phyloP scores from a whole-genome alignment of 2,113 vertebrate species.

The Phoenicopterus ruber region DNA sequence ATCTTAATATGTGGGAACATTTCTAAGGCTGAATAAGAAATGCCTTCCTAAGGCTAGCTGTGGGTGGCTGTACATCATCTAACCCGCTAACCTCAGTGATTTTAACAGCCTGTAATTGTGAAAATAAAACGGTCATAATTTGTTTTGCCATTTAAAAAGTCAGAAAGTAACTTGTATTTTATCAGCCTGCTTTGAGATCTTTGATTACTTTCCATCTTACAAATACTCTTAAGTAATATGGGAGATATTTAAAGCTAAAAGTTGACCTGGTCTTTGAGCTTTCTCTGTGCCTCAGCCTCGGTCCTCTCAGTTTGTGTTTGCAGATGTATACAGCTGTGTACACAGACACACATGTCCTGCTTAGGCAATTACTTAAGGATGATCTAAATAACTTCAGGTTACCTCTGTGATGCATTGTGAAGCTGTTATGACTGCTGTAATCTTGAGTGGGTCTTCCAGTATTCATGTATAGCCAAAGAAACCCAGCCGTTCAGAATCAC shows the following conservation, averaged over 20 bases:
- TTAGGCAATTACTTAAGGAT: not conserved
- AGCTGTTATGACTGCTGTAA: not conserved
- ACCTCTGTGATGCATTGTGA: not conserved
- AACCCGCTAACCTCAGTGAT: not conserved
- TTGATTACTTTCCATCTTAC: not conserved
- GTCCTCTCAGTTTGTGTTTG: not conserved
- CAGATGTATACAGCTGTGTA: not conserved
- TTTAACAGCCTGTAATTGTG: not conserved
- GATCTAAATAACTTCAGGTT: not conserved
- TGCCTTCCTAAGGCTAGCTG: not conserved
- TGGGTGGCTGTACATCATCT: not conserved
- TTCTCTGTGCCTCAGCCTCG: not conserved
- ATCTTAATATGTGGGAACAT: not conserved
- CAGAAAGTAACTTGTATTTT: not conserved
- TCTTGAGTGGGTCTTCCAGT: not conserved
- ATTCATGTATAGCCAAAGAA: not conserved
- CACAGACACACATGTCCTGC: not conserved
- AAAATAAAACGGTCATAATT: not conserved
- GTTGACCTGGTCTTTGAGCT: not conserved
- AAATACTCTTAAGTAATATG: not conserved
- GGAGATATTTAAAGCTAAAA: not conserved
- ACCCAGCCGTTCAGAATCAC: not conserved
- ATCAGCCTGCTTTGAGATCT: not conserved
- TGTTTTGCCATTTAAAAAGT: not conserved
- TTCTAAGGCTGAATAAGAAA: not conserved